A percentile compares a stretch with the other conserved stretches of the same genome.
These are phyloP conservation scores for Nephrotoma appendiculata DNA, from an alignment of 2,888 invertebrate species.

Conservation along the genomic window DNA sequence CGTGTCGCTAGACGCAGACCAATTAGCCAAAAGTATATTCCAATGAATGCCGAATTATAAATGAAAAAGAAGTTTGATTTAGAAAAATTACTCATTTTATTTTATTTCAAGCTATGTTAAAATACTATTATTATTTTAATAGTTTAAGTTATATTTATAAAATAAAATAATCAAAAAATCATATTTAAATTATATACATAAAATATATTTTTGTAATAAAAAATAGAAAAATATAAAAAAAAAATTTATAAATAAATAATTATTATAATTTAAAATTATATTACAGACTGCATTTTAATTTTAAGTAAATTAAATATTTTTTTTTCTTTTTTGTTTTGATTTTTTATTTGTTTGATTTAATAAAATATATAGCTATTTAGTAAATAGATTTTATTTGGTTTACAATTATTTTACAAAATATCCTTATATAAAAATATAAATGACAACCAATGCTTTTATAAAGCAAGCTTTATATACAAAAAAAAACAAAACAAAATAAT, in stretches of 20 bases:
- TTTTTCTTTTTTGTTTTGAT: neutral
- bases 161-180: neutral
- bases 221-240: neutral
- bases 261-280: neutral
- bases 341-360: neutral
- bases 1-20: neutral
- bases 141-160: neutral
- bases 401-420: neutral
- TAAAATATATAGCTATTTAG: neutral
- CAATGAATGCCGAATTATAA: conserved; percentile 3
- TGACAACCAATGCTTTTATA: neutral
- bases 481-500: neutral
- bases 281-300: conserved; percentile 6
- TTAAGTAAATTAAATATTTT: conserved; percentile 2
- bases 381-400: neutral
- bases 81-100: neutral
- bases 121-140: neutral
- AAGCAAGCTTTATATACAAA: neutral
- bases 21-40: conserved; percentile 1
- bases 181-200: neutral
- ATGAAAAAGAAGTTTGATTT: neutral
- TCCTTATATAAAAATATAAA: neutral
- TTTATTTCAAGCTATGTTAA: neutral
- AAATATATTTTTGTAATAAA: neutral
- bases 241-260: neutral